Evolutionary conservation across 2,888 invertebrate species (phyloP).

Genomic region (Dione juno): DNA sequence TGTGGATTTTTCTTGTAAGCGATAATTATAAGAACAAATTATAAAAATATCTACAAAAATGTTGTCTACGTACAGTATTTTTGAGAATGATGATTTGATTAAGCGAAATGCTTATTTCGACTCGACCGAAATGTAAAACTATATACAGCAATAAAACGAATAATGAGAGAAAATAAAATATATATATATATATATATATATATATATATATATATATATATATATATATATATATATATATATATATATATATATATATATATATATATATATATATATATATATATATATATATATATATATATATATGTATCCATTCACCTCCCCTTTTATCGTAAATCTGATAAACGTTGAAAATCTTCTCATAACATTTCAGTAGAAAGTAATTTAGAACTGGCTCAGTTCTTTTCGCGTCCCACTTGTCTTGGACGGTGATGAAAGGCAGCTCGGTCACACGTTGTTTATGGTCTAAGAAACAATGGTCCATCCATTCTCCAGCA

Average conservation of each 20-base stretch:
- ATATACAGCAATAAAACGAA: background rate
- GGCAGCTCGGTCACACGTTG: slow-evolving; percentile 79
- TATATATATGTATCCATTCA: too few species aligned
- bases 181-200: background rate
- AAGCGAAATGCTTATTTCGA: too few species aligned
- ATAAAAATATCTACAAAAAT: too few species aligned
- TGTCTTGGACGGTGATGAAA: slow-evolving; percentile 77
- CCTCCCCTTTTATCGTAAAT: slow-evolving; percentile 80
- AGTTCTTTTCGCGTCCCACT: slow-evolving; percentile 75
- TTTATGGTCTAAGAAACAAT: slow-evolving; percentile 80
- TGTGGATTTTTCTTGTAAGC: too few species aligned
- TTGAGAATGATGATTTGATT: too few species aligned
- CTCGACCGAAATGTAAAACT: too few species aligned
- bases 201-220: background rate
- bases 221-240: background rate
- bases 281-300: background rate
- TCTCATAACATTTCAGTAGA: slow-evolving; percentile 73
- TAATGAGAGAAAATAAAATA: background rate
- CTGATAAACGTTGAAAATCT: slow-evolving; percentile 79
- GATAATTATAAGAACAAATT: too few species aligned
- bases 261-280: background rate
- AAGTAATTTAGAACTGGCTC: slow-evolving; percentile 79
- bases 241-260: background rate
- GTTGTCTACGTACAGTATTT: too few species aligned
- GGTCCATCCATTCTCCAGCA: slow-evolving; percentile 85